Evolutionary conservation across 1,140 invertebrate species (phyloP), one percentile per base, ranked within the genome.

Genomic region (Diuraphis noxia): DNA sequence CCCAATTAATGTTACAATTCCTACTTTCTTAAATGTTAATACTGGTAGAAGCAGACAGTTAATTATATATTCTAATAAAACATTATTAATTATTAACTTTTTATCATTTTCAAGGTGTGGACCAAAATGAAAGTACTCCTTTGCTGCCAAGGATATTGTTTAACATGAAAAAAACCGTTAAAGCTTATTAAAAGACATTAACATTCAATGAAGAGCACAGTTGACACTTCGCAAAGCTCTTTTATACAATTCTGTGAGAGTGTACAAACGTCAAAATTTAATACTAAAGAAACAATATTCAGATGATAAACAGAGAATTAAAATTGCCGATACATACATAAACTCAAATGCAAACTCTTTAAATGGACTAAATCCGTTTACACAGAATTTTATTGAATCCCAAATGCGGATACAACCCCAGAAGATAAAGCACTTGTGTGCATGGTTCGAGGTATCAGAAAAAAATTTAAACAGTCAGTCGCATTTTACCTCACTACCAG

Each of bases 331-430:
- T 21, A 82, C 38, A 41, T 82, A 25, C 8, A 79, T 79, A 1
- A 82, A 82, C 30, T 40, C 19, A 25, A 82, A 82, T 10, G 38
- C 38, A 40, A 82, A 82, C 21, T 40, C 36, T 40, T 40, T 82
- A 25, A 23, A 30, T 30, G 25, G 79, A 41, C 79, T 82, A 23
- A 82, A 82, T 82, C 19, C 23, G 38, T 40, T 82, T 10, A 40
- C 79, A 25, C 10, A 25, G 23, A 41, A 82, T 81, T 81, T 81
- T 81, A 81, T 81, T 81, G 77, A 81, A 81, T 81, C 77, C 36
- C 77, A 81, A 81, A 81, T 81, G 17, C 77, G 77, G 10, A 81
- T 81, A 21, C 77, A 81, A 81, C 36, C 77, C 17, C 77, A 81
- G 23, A 38, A 81, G 63, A 72, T 34, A 72, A 72, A 72, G 63